Evolutionary conservation across 2,113 vertebrate genomes (phyloP), one percentile per base, ranked within the genome.

Genomic region (Rhombomys opimus): DNA sequence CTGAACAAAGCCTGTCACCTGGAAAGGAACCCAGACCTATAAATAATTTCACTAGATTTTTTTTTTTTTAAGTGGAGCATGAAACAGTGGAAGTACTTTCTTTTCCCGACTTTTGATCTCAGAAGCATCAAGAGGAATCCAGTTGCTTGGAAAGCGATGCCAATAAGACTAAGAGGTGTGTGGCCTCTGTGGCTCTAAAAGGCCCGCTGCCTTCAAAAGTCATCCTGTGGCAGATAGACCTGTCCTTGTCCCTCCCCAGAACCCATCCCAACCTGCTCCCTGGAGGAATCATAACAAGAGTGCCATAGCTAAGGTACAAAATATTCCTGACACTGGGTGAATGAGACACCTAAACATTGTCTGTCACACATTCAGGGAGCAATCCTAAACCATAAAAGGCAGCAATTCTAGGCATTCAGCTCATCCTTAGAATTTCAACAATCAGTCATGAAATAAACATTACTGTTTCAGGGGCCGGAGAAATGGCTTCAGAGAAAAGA

Each of bases 1-100:
- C 75, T 68, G 52, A 89, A 85, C 65, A 87, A 73, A 91, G 52
- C n/a, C 12, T 81, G 70, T 70, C 63, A 89, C 61, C n/a, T 85
- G 32, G 65, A 80, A 93, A 73, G 61, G 18, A 61, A 91, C 65
- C 46, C 65, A 95, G 22, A 61, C 82, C 75, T 87, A 87, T 84
- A 82, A 82, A 75, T 92, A 15, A 75, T 59, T 68, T 94, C 65
- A 61, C 22, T 57, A 15, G 32, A 27, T 38, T 38, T 65, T 85
- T 46, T 41, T n/a, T n/a, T 65, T 65, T 65, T 30, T 4, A 63
- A 63, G 46, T 54, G 32, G 18, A 54, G 20, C 22, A 25, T 54
- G 65, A 54, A 35, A 70, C 63, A 25, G 46, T 52, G 46, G 30
- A 54, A 10, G 30, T 14, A 13, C 85, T 27, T 86, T 86, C 84